These are phyloP conservation scores for Vespertilio murinus DNA, from an alignment of 2,797 vertebrate genomes.

Conservation along the genomic window DNA sequence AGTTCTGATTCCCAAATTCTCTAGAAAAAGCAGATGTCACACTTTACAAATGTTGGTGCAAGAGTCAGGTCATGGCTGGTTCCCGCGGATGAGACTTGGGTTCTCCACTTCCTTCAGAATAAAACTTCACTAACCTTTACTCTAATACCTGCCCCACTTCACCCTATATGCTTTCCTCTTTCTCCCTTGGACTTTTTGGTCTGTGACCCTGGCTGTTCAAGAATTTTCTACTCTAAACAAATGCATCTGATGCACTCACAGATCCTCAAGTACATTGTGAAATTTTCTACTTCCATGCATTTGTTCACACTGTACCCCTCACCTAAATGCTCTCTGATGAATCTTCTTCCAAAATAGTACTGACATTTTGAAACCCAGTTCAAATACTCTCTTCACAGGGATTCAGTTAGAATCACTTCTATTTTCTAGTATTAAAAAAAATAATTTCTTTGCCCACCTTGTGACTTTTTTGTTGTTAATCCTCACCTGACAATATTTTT, in stretches of 20 bases:
- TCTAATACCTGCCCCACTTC: neutral
- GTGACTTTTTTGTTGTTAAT: neutral
- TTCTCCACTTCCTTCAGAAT: neutral
- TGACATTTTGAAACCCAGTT: neutral
- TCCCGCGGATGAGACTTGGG: accelerated
- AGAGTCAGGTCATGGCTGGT: neutral
- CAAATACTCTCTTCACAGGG: neutral
- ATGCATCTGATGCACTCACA: neutral
- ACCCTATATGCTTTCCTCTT: neutral
- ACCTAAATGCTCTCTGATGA: neutral
- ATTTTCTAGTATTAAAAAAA: neutral
- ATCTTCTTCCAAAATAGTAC: neutral
- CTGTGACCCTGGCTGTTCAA: neutral
- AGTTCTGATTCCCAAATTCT: neutral
- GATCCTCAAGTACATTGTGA: neutral
- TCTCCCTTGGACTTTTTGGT: neutral
- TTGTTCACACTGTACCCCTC: neutral
- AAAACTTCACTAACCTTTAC: neutral
- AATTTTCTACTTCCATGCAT: neutral
- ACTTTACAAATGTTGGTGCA: no score
- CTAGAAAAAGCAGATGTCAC: neutral
- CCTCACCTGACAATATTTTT: no score
- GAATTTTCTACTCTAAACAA: neutral
- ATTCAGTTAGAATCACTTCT: neutral
- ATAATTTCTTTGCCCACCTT: neutral